Conservation (phyloP, 1,140 invertebrate species). For the Polyergus mexicanus region DNA sequence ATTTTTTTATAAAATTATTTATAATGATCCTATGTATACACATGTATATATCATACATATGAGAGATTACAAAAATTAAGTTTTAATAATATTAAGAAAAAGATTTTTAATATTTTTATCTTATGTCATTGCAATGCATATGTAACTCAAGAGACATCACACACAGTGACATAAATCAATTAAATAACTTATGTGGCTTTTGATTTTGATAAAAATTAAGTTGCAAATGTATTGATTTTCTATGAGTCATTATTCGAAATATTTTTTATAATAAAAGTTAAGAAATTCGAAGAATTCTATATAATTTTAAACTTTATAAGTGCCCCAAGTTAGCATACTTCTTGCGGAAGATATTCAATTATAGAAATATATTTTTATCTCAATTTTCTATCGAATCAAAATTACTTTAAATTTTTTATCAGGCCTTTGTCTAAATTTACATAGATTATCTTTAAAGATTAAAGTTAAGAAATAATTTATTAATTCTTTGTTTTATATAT, state of each 20-base stretch:
- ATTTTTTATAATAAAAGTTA: not conserved
- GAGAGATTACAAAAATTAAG: not conserved
- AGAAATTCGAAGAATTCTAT: not conserved
- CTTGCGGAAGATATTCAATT: not conserved
- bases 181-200: too few species aligned
- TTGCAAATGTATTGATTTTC: not conserved
- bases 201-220: too few species aligned
- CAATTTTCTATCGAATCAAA: not conserved
- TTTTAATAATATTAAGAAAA: not conserved
- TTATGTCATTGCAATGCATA: not conserved
- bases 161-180: not conserved
- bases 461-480: not conserved
- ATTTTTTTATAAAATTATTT: not conserved
- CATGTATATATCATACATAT: too few species aligned
- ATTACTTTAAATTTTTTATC: not conserved
- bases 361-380: not conserved
- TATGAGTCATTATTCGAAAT: not conserved
- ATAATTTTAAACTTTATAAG: constrained; percentile 11
- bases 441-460: not conserved
- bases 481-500: not conserved
- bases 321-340: constrained; percentile 12
- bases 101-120: not conserved
- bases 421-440: not conserved
- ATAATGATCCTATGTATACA: not conserved
- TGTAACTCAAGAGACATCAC: not conserved